Evolutionary conservation across 1,140 invertebrate genomes (phyloP).

Genomic region (Scaptomyza graminum): DNA sequence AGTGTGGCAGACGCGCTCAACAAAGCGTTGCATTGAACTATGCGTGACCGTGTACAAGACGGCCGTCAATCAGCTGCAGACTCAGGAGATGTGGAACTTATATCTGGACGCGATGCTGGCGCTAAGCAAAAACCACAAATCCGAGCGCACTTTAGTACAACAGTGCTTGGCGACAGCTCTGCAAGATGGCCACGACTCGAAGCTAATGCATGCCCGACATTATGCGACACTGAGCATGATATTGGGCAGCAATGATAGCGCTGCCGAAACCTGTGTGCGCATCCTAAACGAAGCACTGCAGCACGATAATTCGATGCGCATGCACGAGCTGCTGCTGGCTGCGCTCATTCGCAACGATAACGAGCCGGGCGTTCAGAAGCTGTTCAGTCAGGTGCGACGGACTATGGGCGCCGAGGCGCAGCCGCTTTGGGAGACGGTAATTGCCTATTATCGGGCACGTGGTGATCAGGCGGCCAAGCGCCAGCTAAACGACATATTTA

Average conservation of each 20-base stretch:
- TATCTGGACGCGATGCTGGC: constrained; percentile 74
- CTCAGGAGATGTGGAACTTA: constrained; percentile 55
- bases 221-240: constrained; percentile 62
- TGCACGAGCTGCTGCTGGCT: constrained; percentile 66
- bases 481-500: constrained; percentile 61
- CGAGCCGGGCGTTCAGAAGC: constrained; percentile 53
- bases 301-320: constrained; percentile 48
- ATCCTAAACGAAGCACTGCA: constrained; percentile 64
- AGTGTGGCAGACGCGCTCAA: constrained; percentile 48
- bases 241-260: constrained; percentile 51
- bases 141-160: constrained; percentile 51
- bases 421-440: constrained; percentile 59
- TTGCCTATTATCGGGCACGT: constrained; percentile 63
- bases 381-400: constrained; percentile 56
- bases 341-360: constrained; percentile 60
- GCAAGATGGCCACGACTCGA: constrained; percentile 65
- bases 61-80: constrained; percentile 64
- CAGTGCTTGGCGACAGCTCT: constrained; percentile 65
- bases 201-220: constrained; percentile 64
- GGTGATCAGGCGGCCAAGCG: constrained; percentile 37
- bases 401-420: constrained; percentile 42
- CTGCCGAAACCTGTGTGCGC: constrained; percentile 41
- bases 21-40: constrained; percentile 64
- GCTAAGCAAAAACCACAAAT: constrained; percentile 57
- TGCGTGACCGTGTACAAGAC: constrained; percentile 69